These are phyloP conservation scores for Crossaster papposus DNA, from an alignment of 53 echinoderm and acorn worm species.

Conservation along the genomic window DNA sequence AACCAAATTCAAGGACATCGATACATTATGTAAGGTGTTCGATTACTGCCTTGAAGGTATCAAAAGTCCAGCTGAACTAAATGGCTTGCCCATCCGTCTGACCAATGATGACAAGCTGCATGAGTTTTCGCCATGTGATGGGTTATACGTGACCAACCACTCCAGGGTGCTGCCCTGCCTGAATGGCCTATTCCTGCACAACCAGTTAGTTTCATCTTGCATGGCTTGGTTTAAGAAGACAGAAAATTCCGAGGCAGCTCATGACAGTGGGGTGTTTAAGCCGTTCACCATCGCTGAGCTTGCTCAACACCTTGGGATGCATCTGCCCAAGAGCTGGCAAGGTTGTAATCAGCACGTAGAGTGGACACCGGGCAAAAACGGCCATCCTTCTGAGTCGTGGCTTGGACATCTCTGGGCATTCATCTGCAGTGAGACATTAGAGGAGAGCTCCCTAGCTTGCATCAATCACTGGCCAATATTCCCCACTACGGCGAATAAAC, in stretches of 20 bases:
- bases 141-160: constrained; percentile 18
- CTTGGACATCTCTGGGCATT: constrained; percentile 35
- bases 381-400: constrained; percentile 45
- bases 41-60: constrained; percentile 46
- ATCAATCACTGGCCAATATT: constrained; percentile 56
- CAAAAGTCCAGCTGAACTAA: background rate
- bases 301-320: constrained; percentile 5
- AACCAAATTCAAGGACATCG: constrained; percentile 22
- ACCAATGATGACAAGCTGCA: constrained; percentile 52
- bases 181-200: constrained; percentile 48
- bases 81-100: constrained; percentile 61
- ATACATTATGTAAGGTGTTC: constrained; percentile 12
- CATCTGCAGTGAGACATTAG: constrained; percentile 30
- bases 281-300: constrained; percentile 51
- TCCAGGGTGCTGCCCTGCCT: constrained; percentile 15
- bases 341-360: constrained; percentile 27
- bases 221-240: constrained; percentile 11
- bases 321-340: constrained; percentile 48
- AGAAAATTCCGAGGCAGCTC: background rate
- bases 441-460: background rate
- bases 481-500: constrained; percentile 20
- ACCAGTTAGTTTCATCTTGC: background rate
- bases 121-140: constrained; percentile 26
- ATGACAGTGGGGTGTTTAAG: constrained; percentile 50
- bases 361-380: constrained; percentile 51